These are phyloP conservation scores for Limnodromus scolopaceus DNA, from an alignment of 2,797 vertebrate genomes.

Conservation along the genomic window DNA sequence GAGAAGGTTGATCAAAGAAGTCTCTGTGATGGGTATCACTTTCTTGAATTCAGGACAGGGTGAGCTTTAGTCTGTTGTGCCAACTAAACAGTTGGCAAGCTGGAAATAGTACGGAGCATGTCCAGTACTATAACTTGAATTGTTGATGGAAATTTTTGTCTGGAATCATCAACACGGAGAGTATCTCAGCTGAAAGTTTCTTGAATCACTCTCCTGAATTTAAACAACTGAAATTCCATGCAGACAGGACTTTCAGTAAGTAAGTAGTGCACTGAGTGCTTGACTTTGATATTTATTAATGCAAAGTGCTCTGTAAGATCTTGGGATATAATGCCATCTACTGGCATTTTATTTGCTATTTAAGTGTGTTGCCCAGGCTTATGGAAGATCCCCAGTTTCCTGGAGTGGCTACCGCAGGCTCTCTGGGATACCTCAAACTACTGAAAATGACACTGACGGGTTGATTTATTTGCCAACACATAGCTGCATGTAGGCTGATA, in stretches of 20 bases:
- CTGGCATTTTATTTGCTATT: conserved; percentile 19
- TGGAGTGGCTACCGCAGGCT: background rate
- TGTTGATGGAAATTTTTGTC: background rate
- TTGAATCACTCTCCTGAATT: background rate
- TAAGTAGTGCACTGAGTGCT: background rate
- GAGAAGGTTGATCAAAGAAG: background rate
- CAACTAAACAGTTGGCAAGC: background rate
- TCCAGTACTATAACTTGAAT: background rate
- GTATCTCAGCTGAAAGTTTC: background rate
- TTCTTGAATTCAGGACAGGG: background rate
- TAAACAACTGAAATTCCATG: background rate
- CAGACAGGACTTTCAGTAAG: background rate
- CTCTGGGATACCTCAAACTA: background rate
- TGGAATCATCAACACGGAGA: background rate
- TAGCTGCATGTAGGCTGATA: background rate
- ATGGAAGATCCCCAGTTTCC: background rate
- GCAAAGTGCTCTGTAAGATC: background rate
- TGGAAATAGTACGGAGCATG: background rate
- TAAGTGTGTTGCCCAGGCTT: background rate
- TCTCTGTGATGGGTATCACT: background rate
- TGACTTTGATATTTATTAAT: background rate
- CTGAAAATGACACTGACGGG: background rate
- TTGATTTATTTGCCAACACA: background rate
- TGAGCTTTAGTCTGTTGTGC: too few species aligned
- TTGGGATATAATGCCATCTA: conserved; percentile 48